phyloP scores from a whole-genome alignment of 2,888 invertebrate genomes.

The Odontocolon sp. region DNA sequence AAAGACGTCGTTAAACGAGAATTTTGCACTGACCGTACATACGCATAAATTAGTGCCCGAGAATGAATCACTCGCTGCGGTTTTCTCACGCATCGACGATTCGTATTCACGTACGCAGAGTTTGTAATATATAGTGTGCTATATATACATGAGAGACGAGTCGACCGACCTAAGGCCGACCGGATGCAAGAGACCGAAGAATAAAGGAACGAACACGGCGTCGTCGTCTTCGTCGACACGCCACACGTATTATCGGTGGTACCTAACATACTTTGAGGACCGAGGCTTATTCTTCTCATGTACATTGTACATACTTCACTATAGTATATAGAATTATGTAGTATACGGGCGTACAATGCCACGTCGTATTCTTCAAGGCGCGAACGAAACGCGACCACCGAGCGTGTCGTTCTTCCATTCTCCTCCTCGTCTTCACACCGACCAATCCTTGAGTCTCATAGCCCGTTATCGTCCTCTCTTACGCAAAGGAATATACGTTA shows the following conservation, averaged over 20 bases:
- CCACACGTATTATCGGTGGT: conserved; percentile 49
- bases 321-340: conserved; percentile 31
- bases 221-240: conserved; percentile 47
- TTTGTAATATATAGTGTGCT: no score
- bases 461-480: conserved; percentile 23
- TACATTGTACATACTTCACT: no score
- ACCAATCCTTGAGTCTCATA: conserved; percentile 26
- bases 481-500: neutral
- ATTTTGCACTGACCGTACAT: neutral
- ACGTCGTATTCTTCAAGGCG: conserved; percentile 39
- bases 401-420: conserved; percentile 35
- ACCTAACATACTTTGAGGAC: conserved; percentile 38
- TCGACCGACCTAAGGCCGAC: conserved; percentile 52
- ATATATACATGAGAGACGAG: conserved; percentile 4
- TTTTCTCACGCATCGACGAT: conserved; percentile 55
- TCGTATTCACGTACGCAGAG: conserved; percentile 14
- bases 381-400: conserved; percentile 42
- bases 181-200: conserved; percentile 57
- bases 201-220: conserved; percentile 54
- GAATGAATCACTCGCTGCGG: conserved; percentile 46
- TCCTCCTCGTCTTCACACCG: conserved; percentile 14
- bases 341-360: conserved; percentile 33
- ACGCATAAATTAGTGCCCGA: neutral
- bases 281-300: conserved; percentile 22
- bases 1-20: neutral